These are phyloP conservation scores for Anomalospiza imberbis DNA, from an alignment of 2,797 vertebrate genomes.

Conservation along the genomic window DNA sequence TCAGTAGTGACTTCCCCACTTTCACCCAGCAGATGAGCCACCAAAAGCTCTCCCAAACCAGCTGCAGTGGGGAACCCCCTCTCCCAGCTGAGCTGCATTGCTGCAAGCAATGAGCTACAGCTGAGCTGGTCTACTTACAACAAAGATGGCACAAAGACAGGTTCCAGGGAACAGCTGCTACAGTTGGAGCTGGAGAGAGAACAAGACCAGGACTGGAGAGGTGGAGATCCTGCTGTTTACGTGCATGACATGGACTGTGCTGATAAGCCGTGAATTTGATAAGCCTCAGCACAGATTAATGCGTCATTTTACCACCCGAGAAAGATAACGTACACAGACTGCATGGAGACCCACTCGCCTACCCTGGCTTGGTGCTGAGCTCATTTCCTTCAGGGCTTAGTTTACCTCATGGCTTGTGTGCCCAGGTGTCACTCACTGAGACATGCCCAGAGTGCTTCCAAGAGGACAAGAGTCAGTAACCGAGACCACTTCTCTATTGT, in stretches of 20 bases:
- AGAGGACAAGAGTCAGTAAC: background rate
- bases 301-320: background rate
- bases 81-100: background rate
- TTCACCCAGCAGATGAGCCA: accelerated
- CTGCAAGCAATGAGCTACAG: background rate
- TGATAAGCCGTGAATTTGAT: background rate
- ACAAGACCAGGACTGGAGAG: background rate
- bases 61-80: background rate
- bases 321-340: background rate
- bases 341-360: background rate
- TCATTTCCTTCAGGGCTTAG: background rate
- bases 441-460: background rate
- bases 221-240: background rate
- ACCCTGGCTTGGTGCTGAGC: background rate
- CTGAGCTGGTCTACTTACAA: background rate
- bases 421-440: background rate
- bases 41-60: background rate
- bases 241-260: accelerated
- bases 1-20: accelerated
- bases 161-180: accelerated
- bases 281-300: background rate
- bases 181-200: background rate
- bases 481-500: accelerated
- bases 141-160: background rate
- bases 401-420: background rate